phyloP scores from a whole-genome alignment of 2,113 vertebrate species.

The Alligator mississippiensis region DNA sequence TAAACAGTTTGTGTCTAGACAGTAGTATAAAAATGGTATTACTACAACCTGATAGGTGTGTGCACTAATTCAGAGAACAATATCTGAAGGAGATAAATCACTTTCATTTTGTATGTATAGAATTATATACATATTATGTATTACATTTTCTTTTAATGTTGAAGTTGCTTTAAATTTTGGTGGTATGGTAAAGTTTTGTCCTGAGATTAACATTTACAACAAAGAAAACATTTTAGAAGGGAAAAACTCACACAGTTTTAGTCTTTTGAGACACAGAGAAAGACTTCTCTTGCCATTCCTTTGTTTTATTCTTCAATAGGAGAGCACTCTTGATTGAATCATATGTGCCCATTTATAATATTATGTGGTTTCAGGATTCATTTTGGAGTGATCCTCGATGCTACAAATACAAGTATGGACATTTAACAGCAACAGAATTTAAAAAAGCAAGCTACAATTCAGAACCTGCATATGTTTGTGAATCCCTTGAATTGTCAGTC shows the following conservation, averaged over 20 bases:
- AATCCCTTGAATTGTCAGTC: too few species aligned
- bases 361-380: neutral
- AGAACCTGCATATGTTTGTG: too few species aligned
- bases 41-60: neutral
- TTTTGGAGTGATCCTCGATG: neutral
- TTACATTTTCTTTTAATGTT: neutral
- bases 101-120: neutral
- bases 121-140: neutral
- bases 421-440: neutral
- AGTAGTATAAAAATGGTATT: neutral
- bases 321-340: neutral
- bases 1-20: neutral
- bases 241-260: neutral
- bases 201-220: neutral
- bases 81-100: too few species aligned
- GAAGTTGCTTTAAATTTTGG: neutral
- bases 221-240: neutral
- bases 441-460: neutral
- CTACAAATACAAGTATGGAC: neutral
- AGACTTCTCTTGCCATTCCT: neutral
- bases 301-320: neutral
- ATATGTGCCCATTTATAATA: neutral
- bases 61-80: too few species aligned
- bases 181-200: neutral
- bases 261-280: neutral